Evolutionary conservation across 2,797 vertebrate genomes (phyloP), one percentile per base, ranked within the genome.

Genomic region (Tinamus major): DNA sequence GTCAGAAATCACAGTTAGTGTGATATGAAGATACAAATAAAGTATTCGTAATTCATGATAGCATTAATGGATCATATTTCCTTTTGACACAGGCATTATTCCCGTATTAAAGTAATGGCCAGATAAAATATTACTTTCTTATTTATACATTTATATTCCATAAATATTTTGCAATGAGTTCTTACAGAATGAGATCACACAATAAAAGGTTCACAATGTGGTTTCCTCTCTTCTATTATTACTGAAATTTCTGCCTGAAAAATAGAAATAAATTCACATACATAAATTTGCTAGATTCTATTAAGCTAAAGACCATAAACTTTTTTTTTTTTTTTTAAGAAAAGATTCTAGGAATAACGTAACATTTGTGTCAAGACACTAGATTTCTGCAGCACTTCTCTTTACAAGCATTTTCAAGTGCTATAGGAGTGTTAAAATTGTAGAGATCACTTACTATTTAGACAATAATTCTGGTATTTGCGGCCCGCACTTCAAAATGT

Each of bases 161-260:
- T 96, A 88, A 94, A 86, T 95, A 93, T 95, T 93, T 95, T 84
- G 92, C 31, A 62, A 19, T 55, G 62, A 79, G 15, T 84, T 65
- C 74, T 87, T 67, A 46, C 14, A 79, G 27, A 48, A 48, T 48
- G 51, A 87, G 82, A 76, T 92, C 42, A 55, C 42, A 64, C 77
- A 89, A 53, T 79, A 71, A 76, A 92, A 72, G 19, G 29, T 83
- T 87, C 92, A 75, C 55, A 90, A 21, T n/a, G 7, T 65, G 58
- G 23, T 93, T 90, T 68, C 87, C 71, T 49, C 39, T 33, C 11
- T n/a, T 53, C 26, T 79, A 18, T 49, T 65, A 27, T 46, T 87
- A 80, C 64, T 81, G 89, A 83, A 87, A 88, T 33, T 90, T 82
- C 69, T 87, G n/a, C 72, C 33, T 89, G 46, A 86, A 81, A 92